A percentile compares a stretch with the other conserved stretches of the same genome.
Conservation (phyloP, 2,113 vertebrate genomes). For the Etheostoma spectabile region DNA sequence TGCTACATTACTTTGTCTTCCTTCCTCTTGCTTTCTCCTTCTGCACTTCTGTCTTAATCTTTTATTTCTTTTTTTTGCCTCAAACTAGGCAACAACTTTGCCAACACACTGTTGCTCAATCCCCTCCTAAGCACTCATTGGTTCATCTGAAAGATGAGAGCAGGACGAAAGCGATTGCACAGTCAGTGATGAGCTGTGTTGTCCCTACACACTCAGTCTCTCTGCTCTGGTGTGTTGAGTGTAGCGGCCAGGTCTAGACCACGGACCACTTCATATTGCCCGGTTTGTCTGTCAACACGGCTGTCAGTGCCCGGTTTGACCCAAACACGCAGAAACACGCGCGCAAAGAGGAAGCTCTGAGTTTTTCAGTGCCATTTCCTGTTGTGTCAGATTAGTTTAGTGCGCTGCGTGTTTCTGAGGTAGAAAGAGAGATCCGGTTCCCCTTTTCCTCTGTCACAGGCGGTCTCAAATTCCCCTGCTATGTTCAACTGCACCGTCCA, state of each 20-base stretch:
- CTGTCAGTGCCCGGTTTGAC: neutral
- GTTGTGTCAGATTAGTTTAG: conserved; percentile 50
- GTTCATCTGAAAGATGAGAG: conserved; percentile 29
- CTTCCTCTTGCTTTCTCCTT: neutral
- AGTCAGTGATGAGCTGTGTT: neutral
- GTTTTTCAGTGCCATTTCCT: conserved; percentile 61
- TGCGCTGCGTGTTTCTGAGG: neutral
- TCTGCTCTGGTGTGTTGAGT: neutral
- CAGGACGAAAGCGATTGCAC: neutral
- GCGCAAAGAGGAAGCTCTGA: conserved; percentile 45
- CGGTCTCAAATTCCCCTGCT: conserved; percentile 40
- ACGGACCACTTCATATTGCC: neutral
- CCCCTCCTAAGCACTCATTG: neutral
- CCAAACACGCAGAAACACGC: neutral
- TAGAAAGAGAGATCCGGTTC: conserved; percentile 44
- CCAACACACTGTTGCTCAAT: neutral
- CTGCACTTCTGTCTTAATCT: neutral
- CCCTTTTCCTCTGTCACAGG: conserved; percentile 18
- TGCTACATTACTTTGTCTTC: too few species aligned
- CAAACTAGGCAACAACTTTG: neutral
- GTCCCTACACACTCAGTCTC: neutral
- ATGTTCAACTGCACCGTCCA: neutral
- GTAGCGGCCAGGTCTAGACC: conserved; percentile 13
- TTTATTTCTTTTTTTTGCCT: neutral
- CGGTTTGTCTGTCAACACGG: neutral